These are phyloP conservation scores for Brachirus orientalis DNA, from an alignment of 2,113 vertebrate genomes.

Conservation along the genomic window DNA sequence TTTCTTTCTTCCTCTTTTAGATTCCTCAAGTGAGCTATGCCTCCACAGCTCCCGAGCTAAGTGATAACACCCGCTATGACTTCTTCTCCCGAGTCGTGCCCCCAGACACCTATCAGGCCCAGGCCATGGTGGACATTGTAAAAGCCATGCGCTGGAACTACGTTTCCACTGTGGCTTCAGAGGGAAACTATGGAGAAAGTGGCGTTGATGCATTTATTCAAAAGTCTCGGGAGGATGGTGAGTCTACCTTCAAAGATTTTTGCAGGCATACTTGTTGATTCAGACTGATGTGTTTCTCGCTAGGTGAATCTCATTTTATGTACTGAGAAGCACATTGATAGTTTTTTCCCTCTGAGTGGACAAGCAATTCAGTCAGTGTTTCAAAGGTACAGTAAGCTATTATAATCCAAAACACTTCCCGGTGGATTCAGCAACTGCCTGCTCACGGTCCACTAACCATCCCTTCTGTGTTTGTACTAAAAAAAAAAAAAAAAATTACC, in stretches of 20 bases:
- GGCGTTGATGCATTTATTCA: constrained; percentile 96
- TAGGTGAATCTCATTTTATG: constrained; percentile 9
- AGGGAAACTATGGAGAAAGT: constrained; percentile 95
- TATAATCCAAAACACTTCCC: neutral
- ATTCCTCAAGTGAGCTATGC: constrained; percentile 98
- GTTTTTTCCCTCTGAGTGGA: neutral
- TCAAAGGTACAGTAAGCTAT: neutral
- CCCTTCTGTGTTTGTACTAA: neutral
- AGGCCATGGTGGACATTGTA: constrained; percentile 97
- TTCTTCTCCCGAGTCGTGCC: constrained; percentile 97
- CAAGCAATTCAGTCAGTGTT: neutral
- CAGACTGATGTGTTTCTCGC: neutral
- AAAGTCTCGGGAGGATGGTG: constrained; percentile 94
- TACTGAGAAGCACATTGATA: neutral
- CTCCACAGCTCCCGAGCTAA: constrained; percentile 94
- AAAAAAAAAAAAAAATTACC: no score
- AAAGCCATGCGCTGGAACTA: constrained; percentile 96
- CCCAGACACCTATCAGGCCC: constrained; percentile 95
- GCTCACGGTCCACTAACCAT: neutral
- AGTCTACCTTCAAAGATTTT: constrained; percentile 67
- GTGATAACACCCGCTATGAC: constrained; percentile 96
- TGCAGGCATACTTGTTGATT: neutral
- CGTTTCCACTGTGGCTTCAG: constrained; percentile 94
- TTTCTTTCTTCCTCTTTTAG: constrained; percentile 63
- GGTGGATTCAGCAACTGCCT: neutral